Conservation (phyloP, 1,140 invertebrate species). For the Caerostris extrusa region DNA sequence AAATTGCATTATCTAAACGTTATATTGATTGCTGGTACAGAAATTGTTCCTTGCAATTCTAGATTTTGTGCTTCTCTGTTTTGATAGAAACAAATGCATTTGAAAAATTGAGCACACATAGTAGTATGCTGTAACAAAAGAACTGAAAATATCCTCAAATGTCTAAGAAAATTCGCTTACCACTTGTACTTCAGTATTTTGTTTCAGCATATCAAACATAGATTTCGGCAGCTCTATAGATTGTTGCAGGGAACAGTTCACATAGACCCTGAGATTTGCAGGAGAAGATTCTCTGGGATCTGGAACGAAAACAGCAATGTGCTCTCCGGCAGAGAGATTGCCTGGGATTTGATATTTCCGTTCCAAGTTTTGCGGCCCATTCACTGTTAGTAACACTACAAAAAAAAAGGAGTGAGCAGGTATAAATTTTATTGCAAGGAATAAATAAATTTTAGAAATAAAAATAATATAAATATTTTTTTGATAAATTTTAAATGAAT, state of each 20-base stretch:
- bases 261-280: conserved; percentile 38
- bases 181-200: conserved; percentile 70
- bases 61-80: too few relatives aligned
- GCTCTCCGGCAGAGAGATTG: conserved; percentile 65
- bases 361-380: conserved; percentile 43
- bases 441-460: too few relatives aligned
- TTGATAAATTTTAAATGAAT: too few relatives aligned
- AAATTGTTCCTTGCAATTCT: too few relatives aligned
- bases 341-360: conserved; percentile 59
- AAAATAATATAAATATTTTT: too few relatives aligned
- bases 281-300: conserved; percentile 53
- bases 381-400: conserved; percentile 58
- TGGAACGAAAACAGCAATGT: conserved; percentile 57
- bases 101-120: too few relatives aligned
- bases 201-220: conserved; percentile 74
- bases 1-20: too few relatives aligned
- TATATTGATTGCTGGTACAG: too few relatives aligned
- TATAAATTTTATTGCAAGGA: too few relatives aligned
- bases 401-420: not conserved
- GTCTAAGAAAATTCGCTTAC: conserved; percentile 7
- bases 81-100: too few relatives aligned
- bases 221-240: conserved; percentile 62
- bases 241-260: conserved; percentile 70
- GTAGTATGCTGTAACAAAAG: too few relatives aligned
- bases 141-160: too few relatives aligned